Conservation (phyloP, 64 coral and sea anemone species). For the Actinia equina region DNA sequence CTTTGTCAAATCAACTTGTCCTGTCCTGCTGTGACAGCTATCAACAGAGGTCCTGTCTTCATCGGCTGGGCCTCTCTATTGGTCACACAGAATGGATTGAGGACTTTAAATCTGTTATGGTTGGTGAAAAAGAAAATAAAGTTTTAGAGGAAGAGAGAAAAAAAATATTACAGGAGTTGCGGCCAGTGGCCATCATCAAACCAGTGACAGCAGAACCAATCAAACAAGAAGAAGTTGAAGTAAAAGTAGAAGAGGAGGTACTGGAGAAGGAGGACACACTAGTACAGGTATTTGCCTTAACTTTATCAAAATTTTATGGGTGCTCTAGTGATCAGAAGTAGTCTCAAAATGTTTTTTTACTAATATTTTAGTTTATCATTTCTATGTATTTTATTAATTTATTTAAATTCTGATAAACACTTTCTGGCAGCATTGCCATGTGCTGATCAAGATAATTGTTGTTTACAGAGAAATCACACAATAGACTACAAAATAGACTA, state of each 20-base stretch:
- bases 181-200: slow-evolving; percentile 1
- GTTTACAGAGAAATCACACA: too few species aligned
- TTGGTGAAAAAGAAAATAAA: neutral
- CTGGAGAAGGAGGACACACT: neutral
- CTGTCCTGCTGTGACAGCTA: slow-evolving; percentile 53
- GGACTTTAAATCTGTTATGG: slow-evolving; percentile 48
- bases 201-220: neutral
- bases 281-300: neutral
- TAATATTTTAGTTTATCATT: too few species aligned
- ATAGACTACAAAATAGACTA: too few species aligned
- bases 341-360: too few species aligned
- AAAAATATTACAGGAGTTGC: neutral
- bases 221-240: neutral
- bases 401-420: too few species aligned
- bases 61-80: slow-evolving; percentile 59
- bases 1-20: slow-evolving; percentile 43
- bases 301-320: too few species aligned
- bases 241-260: too few species aligned
- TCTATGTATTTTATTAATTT: too few species aligned
- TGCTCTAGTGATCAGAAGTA: too few species aligned
- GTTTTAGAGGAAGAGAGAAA: neutral
- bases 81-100: slow-evolving; percentile 73
- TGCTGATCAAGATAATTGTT: too few species aligned
- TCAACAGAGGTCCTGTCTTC: slow-evolving; percentile 57
- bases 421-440: too few species aligned